Base-by-base conservation (phyloP, 1,140 invertebrate species). In the Bombus ignitus region DNA sequence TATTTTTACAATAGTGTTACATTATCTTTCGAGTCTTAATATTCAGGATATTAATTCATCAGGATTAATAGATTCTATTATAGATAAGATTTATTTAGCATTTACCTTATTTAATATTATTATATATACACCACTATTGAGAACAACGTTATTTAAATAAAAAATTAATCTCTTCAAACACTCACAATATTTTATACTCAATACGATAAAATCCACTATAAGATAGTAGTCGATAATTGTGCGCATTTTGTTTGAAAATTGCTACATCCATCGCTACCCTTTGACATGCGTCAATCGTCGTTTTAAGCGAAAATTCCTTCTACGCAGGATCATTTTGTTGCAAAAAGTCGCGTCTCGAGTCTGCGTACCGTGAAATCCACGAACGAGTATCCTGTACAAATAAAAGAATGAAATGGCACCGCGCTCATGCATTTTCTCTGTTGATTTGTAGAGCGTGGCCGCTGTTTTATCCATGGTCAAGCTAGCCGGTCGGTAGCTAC, bases 371-470 rank as follows among this genome's bases (percentile, higher is more conserved):
- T 74, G 53, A 74, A 73, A 35, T 44, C 9, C 32, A 32, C 35
- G n/a, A 47, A 25, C 68, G 28, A 37, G 37, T 25, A 57, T 71
- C 25, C 28, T 4, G 47, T 25, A 5, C 47, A 74, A 81, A 74
- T 74, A 81, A 74, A 81, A 44, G 53, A 44, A 39, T 15, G 37
- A 81, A 81, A 59, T 35, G 37, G 68, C 70, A 73, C 5, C 70
- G 53, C 2, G 66, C 59, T 59, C 65, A 66, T 81, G 62, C 76
- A 88, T 85, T 90, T 92, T 90, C 88, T 88, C 88, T 68, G 82
- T 85, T 89, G 86, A 89, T 93, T 93, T 93, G 77, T 92, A 93
- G 92, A 93, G 90, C 92, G 92, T 92, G 71, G 77, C 91, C 89
- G 89, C 83, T 84, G 88, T 91, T 93, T 92, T 86, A 92, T 91